Conservation (phyloP, 2,797 vertebrate genomes). For the Knipowitschia caucasica region DNA sequence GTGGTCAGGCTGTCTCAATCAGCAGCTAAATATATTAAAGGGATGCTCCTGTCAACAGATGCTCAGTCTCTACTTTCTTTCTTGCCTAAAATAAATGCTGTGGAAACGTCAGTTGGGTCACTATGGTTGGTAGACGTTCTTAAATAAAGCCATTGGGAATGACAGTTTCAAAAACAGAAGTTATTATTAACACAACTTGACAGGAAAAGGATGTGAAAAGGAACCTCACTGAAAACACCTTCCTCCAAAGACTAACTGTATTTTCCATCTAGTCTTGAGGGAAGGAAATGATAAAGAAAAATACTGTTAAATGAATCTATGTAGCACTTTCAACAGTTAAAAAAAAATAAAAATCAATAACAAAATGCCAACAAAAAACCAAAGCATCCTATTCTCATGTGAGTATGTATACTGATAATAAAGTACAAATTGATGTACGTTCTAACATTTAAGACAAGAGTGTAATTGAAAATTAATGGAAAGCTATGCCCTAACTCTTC, state of each 20-base stretch:
- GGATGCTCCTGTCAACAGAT: conserved; percentile 40
- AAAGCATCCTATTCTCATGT: too few relatives aligned
- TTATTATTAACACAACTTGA: conserved; percentile 66
- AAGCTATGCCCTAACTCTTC: too few relatives aligned
- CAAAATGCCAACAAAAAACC: neutral
- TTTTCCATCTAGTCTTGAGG: conserved; percentile 17
- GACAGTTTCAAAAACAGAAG: conserved; percentile 55
- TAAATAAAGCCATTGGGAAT: conserved; percentile 48
- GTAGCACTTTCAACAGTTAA: neutral
- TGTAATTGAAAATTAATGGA: neutral
- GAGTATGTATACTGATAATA: too few relatives aligned
- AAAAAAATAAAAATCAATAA: neutral
- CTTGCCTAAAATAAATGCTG: conserved; percentile 44
- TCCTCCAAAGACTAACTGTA: conserved; percentile 42
- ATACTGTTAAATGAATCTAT: conserved; percentile 41
- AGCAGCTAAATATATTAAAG: conserved; percentile 39
- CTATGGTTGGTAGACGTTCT: conserved; percentile 42
- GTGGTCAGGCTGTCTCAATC: conserved; percentile 29
- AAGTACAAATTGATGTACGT: too few relatives aligned
- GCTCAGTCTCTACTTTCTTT: conserved; percentile 43
- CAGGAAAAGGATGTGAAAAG: conserved; percentile 73
- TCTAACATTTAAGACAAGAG: too few relatives aligned
- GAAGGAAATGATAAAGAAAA: conserved; percentile 63
- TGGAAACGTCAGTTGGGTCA: conserved; percentile 66
- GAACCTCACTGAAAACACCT: conserved; percentile 67